These are phyloP conservation scores for Drosophila anomelani DNA, from an alignment of 2,888 invertebrate species.

Conservation along the genomic window DNA sequence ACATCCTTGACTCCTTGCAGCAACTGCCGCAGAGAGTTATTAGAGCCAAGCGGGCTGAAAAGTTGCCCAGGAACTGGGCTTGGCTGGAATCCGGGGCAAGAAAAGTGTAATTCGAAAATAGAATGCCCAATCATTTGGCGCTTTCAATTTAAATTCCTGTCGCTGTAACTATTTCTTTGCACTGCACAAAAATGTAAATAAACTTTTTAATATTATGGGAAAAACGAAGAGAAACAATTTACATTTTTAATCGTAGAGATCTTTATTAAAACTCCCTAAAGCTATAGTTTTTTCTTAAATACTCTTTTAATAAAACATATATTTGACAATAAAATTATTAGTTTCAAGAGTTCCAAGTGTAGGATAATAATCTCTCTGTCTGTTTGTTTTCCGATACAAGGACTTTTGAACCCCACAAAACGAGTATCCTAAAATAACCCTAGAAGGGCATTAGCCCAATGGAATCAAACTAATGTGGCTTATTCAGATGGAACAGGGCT, in stretches of 20 bases:
- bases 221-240: no score
- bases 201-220: no score
- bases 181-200: not conserved
- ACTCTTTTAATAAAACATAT: not conserved
- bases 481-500: not conserved
- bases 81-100: constrained; percentile 58
- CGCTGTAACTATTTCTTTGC: not conserved
- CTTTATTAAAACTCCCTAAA: not conserved
- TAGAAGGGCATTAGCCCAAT: not conserved
- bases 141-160: constrained; percentile 35
- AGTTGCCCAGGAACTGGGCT: constrained; percentile 16
- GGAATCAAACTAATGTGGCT: constrained; percentile 5
- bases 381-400: not conserved
- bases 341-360: not conserved
- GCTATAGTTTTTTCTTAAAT: not conserved
- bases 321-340: not conserved
- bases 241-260: no score
- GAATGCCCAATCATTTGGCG: constrained; percentile 26
- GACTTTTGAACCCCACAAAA: not conserved
- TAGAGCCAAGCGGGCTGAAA: constrained; percentile 26
- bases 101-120: constrained; percentile 51
- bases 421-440: not conserved
- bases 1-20: constrained; percentile 61
- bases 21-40: constrained; percentile 25
- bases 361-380: not conserved